phyloP scores from a whole-genome alignment of 2,888 invertebrate genomes.

The Tachina fera region DNA sequence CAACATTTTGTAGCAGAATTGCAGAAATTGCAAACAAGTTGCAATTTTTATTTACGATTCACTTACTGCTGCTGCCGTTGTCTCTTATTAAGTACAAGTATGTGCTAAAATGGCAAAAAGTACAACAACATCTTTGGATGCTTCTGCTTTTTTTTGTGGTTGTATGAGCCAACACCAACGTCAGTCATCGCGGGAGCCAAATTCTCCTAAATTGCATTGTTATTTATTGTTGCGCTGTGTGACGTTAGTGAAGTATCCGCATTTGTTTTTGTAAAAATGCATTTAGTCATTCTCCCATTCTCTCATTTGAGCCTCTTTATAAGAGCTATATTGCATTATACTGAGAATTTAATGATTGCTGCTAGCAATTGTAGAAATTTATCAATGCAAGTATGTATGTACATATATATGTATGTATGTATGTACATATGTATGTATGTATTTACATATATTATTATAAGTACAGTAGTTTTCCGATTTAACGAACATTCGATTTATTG shows the following conservation, averaged over 20 bases:
- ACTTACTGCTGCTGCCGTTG: conserved; percentile 26
- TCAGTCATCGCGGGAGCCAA: conserved; percentile 56
- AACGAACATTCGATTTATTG: too few species aligned
- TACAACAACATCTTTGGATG: conserved; percentile 40
- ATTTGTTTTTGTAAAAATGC: conserved; percentile 52
- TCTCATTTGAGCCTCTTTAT: conserved; percentile 18
- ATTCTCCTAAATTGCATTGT: conserved; percentile 58
- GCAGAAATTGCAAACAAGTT: conserved; percentile 77
- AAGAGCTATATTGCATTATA: conserved; percentile 23
- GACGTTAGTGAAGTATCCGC: neutral
- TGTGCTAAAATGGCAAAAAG: conserved; percentile 42
- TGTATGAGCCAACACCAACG: conserved; percentile 47
- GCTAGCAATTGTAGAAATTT: conserved; percentile 54
- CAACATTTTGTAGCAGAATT: conserved; percentile 83
- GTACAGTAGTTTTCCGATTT: too few species aligned
- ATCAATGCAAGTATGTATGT: conserved; percentile 56
- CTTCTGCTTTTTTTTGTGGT: conserved; percentile 41
- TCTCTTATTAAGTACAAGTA: conserved; percentile 48
- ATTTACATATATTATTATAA: too few species aligned
- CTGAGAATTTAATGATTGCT: conserved; percentile 5
- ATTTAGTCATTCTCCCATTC: conserved; percentile 21
- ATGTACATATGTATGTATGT: too few species aligned
- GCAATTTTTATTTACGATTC: conserved; percentile 57
- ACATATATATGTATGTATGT: too few species aligned
- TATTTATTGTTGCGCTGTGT: conserved; percentile 37